Evolutionary conservation across 1,140 invertebrate species (phyloP), one percentile per base, ranked within the genome.

Genomic region (Idris sp.): DNA sequence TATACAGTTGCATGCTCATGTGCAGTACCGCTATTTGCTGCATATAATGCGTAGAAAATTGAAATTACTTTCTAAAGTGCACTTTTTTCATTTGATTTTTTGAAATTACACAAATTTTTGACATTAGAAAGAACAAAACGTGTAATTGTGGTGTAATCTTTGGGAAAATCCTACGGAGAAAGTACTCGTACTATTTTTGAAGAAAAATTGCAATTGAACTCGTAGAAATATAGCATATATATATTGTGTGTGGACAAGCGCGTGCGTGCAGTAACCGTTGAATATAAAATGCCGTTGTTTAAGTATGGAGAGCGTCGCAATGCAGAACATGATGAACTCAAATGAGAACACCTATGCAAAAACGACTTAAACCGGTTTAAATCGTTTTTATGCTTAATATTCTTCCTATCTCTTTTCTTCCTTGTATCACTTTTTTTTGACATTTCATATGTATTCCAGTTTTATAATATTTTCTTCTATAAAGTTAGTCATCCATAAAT

Each of bases 221-320:
- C 33, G 19, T 44, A 35, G 10, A 61, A 61, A 61, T 19, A 35
- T 28, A n/a, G n/a, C n/a, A n/a, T n/a, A n/a, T n/a, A n/a, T n/a
- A n/a, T n/a, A n/a, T n/a, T n/a, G n/a, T n/a, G 38, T 14, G 56
- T 31, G 56, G 31, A 28, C 25, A 18, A 18, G 54, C 54, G 54
- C 51, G 61, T 54, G 61, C 51, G 62, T 67, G 38, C 51, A 49
- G 43, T 58, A 49, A 58, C 51, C 62, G 62, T 58, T 67, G 62
- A 67, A 67, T 67, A 51, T 51, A 48, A 68, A 68, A 58, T 58
- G 64, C 64, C 64, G 64, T 68, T 68, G 64, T 44, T 68, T 44
- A 56, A 68, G 62, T 56, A 53, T 35, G 41, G 62, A 41, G 53
- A 68, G 25, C 64, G 64, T 68, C 64, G 64, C 64, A 68, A 58